phyloP scores from a whole-genome alignment of 2,888 invertebrate genomes.

The Endomychus coccineus region DNA sequence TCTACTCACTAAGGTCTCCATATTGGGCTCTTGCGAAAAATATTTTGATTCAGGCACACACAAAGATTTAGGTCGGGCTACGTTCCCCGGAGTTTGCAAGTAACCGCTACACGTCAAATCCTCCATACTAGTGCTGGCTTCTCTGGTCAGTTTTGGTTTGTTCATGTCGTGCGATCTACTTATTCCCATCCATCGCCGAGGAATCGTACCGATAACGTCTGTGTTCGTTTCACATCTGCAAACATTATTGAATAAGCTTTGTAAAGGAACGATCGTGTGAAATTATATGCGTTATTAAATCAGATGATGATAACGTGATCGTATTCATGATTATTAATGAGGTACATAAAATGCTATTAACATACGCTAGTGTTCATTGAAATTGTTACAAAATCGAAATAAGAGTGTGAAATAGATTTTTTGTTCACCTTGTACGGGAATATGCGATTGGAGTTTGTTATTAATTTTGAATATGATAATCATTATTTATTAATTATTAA shows the following conservation, averaged over 20 bases:
- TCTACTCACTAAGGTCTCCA: conserved; percentile 38
- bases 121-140: conserved; percentile 48
- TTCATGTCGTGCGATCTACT: conserved; percentile 20
- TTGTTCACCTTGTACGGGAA: no score
- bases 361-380: no score
- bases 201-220: conserved; percentile 30
- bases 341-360: no score
- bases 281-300: no score
- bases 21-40: conserved; percentile 15
- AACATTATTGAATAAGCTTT: conserved; percentile 5
- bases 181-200: conserved; percentile 36
- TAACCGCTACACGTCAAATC: conserved; percentile 45
- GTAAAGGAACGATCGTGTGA: conserved; percentile 6
- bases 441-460: no score
- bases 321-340: no score
- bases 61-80: conserved; percentile 44
- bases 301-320: no score
- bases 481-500: no score
- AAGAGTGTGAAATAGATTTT: no score
- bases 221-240: conserved; percentile 28
- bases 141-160: conserved; percentile 40
- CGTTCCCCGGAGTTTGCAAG: conserved; percentile 46
- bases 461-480: no score
- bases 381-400: no score
- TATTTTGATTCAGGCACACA: conserved; percentile 33